These are phyloP conservation scores for Saxidomus purpurata DNA, from an alignment of 1,140 invertebrate genomes.

Conservation along the genomic window DNA sequence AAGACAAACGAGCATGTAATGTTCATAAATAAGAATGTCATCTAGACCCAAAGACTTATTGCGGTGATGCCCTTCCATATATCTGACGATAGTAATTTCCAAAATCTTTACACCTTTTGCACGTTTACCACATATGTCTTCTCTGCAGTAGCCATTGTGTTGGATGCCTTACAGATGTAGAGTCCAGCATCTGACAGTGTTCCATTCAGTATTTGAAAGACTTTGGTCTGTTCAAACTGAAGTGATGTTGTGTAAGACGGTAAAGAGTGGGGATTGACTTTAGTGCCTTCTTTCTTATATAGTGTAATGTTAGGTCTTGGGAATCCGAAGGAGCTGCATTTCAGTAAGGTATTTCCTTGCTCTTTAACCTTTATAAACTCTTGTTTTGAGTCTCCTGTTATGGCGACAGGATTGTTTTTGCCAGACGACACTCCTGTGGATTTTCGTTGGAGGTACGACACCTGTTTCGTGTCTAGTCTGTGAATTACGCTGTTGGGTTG, in stretches of 20 bases:
- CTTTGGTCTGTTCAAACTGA: constrained; percentile 3
- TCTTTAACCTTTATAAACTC: neutral
- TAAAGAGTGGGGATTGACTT: neutral
- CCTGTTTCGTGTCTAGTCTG: constrained; percentile 12
- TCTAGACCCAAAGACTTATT: no score
- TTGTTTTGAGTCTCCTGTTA: neutral
- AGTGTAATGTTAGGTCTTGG: constrained; percentile 8
- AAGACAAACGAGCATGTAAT: no score
- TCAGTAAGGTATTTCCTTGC: neutral
- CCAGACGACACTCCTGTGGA: neutral
- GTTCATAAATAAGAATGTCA: no score
- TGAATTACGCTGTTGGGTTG: constrained; percentile 18
- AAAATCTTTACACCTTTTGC: neutral
- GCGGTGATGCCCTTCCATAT: no score
- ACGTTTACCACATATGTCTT: constrained; percentile 11
- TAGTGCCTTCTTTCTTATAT: neutral
- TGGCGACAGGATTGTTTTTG: neutral
- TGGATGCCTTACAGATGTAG: constrained; percentile 36
- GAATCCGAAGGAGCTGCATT: constrained; percentile 12
- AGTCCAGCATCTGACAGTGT: neutral
- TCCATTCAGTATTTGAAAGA: constrained; percentile 39
- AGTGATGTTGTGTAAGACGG: constrained; percentile 8
- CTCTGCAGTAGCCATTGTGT: neutral
- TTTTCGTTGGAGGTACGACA: neutral
- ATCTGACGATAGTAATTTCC: no score